phyloP scores from a whole-genome alignment of 2,888 invertebrate species.

The Helicoverpa assulta region DNA sequence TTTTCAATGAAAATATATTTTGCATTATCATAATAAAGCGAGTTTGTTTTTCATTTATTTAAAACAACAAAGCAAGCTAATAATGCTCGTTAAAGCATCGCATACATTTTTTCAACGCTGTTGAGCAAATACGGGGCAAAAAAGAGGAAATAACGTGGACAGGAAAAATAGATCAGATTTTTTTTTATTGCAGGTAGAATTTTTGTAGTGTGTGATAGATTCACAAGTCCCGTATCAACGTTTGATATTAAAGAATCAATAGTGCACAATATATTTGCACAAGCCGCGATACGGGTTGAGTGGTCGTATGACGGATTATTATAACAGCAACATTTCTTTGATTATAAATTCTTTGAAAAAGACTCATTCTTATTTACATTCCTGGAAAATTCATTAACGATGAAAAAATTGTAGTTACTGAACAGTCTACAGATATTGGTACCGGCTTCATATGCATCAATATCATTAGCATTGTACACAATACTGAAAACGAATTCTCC shows the following conservation, averaged over 20 bases:
- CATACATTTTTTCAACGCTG: constrained; percentile 21
- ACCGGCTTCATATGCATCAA: background rate
- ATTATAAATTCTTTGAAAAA: no score
- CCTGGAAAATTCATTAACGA: no score
- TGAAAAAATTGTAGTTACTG: no score
- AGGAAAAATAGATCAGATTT: constrained; percentile 33
- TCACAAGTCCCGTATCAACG: constrained; percentile 47
- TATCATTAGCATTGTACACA: background rate
- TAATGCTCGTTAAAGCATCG: constrained; percentile 23
- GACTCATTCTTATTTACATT: no score
- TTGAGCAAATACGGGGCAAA: constrained; percentile 27
- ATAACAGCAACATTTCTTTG: background rate
- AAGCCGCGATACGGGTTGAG: constrained; percentile 16
- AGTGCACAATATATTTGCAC: constrained; percentile 59
- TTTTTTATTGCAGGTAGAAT: constrained; percentile 29
- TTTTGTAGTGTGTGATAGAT: constrained; percentile 42
- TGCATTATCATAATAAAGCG: constrained; percentile 45
- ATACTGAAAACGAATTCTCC: background rate
- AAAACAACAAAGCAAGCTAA: constrained; percentile 31
- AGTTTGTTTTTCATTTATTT: constrained; percentile 30
- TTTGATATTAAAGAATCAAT: constrained; percentile 64
- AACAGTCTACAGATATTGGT: no score
- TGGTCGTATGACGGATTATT: constrained; percentile 7
- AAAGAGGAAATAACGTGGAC: constrained; percentile 21
- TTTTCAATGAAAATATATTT: constrained; percentile 50